Percentiles rank a stretch among this genome's conserved stretches.
These are phyloP conservation scores for Yponomeuta cagnagella DNA, from an alignment of 2,888 invertebrate species.

Conservation along the genomic window DNA sequence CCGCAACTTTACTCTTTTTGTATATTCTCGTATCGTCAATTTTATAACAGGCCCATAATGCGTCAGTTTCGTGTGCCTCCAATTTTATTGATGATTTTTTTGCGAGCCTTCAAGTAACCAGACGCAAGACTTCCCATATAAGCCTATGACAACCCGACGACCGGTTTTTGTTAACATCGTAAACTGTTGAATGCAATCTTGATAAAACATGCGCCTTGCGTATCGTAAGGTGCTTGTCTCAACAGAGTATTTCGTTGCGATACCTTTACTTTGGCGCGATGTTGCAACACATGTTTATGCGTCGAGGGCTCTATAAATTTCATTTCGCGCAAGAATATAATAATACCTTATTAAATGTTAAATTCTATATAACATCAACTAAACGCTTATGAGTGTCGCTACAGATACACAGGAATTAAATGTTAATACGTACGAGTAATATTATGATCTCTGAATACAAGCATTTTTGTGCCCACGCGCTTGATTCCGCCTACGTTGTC, in stretches of 20 bases:
- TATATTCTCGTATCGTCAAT: too few relatives aligned
- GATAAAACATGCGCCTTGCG: slow-evolving; percentile 49
- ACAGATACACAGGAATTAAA: neutral
- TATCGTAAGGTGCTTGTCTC: slow-evolving; percentile 33
- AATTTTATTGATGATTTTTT: slow-evolving; percentile 48
- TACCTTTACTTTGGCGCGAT: slow-evolving; percentile 14
- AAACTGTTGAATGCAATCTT: slow-evolving; percentile 58
- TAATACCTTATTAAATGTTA: neutral
- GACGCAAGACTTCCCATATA: slow-evolving; percentile 57
- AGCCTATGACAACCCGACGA: slow-evolving; percentile 38
- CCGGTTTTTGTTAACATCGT: slow-evolving; percentile 57
- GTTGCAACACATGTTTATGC: slow-evolving; percentile 16
- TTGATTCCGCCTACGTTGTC: slow-evolving; percentile 7
- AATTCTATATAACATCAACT: neutral
- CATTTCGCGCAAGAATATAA: slow-evolving; percentile 3
- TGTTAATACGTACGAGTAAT: too few relatives aligned
- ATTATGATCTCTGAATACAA: slow-evolving; percentile 8
- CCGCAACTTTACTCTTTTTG: too few relatives aligned
- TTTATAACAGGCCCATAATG: slow-evolving; percentile 21
- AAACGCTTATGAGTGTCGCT: neutral
- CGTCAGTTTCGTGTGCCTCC: slow-evolving; percentile 56
- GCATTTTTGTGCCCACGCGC: slow-evolving; percentile 11
- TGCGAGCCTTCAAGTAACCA: slow-evolving; percentile 55
- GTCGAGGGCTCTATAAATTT: slow-evolving; percentile 15
- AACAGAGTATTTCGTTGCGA: slow-evolving; percentile 8